Evolutionary conservation across 2,797 vertebrate genomes (phyloP).

Genomic region (Caiman crocodilus): DNA sequence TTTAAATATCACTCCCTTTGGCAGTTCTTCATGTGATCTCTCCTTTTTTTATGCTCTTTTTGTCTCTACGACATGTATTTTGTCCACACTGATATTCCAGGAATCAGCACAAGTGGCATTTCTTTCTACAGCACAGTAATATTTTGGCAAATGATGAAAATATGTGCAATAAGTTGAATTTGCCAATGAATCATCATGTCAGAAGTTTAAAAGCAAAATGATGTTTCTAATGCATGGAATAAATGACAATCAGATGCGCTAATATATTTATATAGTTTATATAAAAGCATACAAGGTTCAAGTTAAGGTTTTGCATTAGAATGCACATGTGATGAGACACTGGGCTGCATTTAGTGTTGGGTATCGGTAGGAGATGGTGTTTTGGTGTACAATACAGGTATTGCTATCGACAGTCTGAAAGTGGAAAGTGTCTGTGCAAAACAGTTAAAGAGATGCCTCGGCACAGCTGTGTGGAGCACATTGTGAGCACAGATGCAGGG

Average conservation of each 20-base stretch:
- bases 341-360: not conserved
- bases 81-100: not conserved
- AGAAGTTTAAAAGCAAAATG: not conserved
- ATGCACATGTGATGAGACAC: not conserved
- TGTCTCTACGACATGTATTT: conserved; percentile 9
- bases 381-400: not conserved
- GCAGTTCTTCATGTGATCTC: not conserved
- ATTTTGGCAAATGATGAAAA: conserved; percentile 15
- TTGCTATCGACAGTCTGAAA: not conserved
- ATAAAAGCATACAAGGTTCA: not conserved
- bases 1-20: not conserved
- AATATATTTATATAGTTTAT: not conserved
- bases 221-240: not conserved
- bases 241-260: not conserved
- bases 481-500: too few species aligned
- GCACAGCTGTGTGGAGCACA: too few species aligned
- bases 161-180: not conserved
- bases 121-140: not conserved
- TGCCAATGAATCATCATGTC: not conserved
- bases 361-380: not conserved
- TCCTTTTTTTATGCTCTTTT: not conserved
- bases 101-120: conserved; percentile 16
- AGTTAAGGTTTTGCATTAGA: not conserved
- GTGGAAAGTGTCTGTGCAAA: too few species aligned
- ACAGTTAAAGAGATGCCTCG: too few species aligned